Base-by-base conservation (phyloP, 2,888 invertebrate genomes). In the Xestobium rufovillosum region DNA sequence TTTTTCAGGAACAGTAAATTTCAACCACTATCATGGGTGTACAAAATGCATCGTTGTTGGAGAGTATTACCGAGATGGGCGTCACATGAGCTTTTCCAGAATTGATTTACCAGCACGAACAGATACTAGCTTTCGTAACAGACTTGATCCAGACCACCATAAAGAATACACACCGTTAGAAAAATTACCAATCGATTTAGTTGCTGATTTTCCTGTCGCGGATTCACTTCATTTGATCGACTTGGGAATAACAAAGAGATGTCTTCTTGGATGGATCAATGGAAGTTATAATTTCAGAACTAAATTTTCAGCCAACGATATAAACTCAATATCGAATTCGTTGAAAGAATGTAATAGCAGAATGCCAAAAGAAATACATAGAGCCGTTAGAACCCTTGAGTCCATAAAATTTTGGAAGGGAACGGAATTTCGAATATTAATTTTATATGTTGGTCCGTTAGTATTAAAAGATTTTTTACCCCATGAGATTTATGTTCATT, bases 221-320 rank as follows among this genome's bases (percentile, higher is more conserved):
- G 52, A 52, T 41, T 41, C 39, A 3, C 29, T 53, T 8, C 50
- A 53, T 45, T 29, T 51, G 8, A 32, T 52, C 14, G 43, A 52
- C 38, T 44, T 51, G 26, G n/a, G 45, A 23, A 36, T 39, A 11
- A 45, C 39, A 35, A 30, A 34, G 36, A 45, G 43, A 39, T 48
- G 39, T 36, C 35, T 48, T 31, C 29, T 34, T 33, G 43, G 42
- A 23, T 50, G 50, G 49, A 38, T 38, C 11, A 27, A 41, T 17
- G 48, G 43, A 19, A 39, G 33, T 25, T 47, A 40, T 30, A 34
- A 44, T 37, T 45, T 43, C 41, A 26, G 32, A 30, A 39, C 39
- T 14, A 43, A 45, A 36, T 32, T 41, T 14, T 39, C 36, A 27
- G 12, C 19, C 2, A 16, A 17, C 13, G 26, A 42, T 29, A 29